phyloP scores from a whole-genome alignment of 2,888 invertebrate species.

The Calameuta idolon region DNA sequence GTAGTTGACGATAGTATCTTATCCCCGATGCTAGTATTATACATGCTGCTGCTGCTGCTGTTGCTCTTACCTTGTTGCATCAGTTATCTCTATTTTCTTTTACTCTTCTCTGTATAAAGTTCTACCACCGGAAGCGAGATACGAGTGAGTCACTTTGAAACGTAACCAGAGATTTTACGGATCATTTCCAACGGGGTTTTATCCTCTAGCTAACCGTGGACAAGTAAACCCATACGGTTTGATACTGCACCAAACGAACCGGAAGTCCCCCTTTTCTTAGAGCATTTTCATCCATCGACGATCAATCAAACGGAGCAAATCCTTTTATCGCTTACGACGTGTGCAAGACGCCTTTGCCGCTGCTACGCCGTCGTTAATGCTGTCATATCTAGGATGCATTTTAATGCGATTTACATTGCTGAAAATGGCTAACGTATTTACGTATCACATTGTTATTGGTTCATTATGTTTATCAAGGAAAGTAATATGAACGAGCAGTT shows the following conservation, averaged over 20 bases:
- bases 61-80: neutral
- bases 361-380: neutral
- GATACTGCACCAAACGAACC: neutral
- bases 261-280: neutral
- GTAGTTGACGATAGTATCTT: neutral
- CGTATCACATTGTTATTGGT: neutral
- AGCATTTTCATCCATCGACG: conserved; percentile 7
- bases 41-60: neutral
- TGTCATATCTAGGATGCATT: neutral
- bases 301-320: conserved; percentile 9
- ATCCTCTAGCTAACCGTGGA: neutral
- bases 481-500: neutral
- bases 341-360: conserved; percentile 1
- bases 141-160: neutral
- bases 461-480: neutral
- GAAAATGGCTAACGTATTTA: neutral
- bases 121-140: neutral
- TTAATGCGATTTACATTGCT: neutral
- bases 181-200: neutral
- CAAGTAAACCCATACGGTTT: neutral
- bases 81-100: neutral
- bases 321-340: conserved; percentile 11
- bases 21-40: neutral
- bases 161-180: neutral
- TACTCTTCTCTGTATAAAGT: neutral